Base-by-base conservation (phyloP, 2,888 invertebrate genomes). In the Platycheirus rosarum region DNA sequence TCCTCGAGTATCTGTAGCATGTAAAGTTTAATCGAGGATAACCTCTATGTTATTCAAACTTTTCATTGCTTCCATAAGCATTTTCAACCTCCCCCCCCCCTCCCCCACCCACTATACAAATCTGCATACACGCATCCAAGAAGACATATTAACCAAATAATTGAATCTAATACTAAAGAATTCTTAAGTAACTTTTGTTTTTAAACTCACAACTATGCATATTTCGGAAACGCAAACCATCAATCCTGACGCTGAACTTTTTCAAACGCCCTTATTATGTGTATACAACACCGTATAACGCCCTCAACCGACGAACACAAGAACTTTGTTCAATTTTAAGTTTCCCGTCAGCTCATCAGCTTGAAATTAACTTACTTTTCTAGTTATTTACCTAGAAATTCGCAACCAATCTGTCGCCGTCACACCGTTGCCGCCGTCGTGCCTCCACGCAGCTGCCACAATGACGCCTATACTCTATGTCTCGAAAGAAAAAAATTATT, bases 351-450 rank as follows among this genome's bases (percentile, higher is more conserved):
- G 70, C 75, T 80, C 80, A 76, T 80, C 75, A 71, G 62, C 40
- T 55, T 62, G 20, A 76, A 75, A 80, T 80, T 75, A 80, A 71
- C 80, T 80, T 80, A 70, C 66, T 70, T 66, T 70, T 40, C 14
- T 23, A 44, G 70, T 69, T 74, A 74, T 66, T 80, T 62, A 70
- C 66, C 40, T 53, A 66, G 35, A 63, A 5, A 20, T 20, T n/a
- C 26, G 37, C 37, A 57, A 62, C 49, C 18, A 57, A 55, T 20
- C 18, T 55, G 37, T 37, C 20, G 9, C 37, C 14, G 6, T 13
- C 14, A 35, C 40, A 8, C 40, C 51, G 6, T 6, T 32, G 29
- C 8, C 29, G 8, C 8, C 29, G 29, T 32, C 37, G 6, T 13
- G 13, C 13, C 29, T 18, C 29, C n/a, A 0, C 11, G n/a, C n/a